Conservation (phyloP, 2,888 invertebrate species). For the Nemotelus pantherinus region DNA sequence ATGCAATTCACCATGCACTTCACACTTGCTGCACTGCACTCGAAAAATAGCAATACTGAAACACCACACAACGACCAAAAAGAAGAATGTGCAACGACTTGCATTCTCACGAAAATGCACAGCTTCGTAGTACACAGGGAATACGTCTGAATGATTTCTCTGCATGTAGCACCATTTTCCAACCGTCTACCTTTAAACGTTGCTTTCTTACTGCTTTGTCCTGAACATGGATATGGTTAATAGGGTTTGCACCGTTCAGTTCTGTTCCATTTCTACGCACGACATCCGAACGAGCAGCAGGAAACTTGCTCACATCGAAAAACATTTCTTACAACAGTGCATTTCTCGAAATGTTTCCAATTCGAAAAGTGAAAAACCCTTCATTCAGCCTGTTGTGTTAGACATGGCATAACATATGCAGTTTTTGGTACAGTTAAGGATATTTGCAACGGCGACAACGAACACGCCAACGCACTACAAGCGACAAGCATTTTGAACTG, state of each 20-base stretch:
- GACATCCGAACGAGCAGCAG: not conserved
- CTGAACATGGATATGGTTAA: conserved; percentile 33
- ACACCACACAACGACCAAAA: not conserved
- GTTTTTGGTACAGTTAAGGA: not conserved
- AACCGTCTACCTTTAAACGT: conserved; percentile 16
- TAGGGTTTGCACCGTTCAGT: conserved; percentile 13
- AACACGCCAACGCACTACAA: not conserved
- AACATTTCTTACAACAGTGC: conserved; percentile 24
- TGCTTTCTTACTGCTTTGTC: conserved; percentile 32
- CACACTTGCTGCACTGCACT: conserved; percentile 6
- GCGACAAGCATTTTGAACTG: conserved; percentile 6
- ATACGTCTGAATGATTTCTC: not conserved
- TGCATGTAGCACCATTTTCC: not conserved
- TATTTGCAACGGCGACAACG: conserved; percentile 23
- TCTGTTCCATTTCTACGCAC: not conserved
- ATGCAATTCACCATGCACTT: conserved; percentile 36
- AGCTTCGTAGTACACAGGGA: no score
- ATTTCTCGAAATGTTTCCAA: conserved; percentile 29
- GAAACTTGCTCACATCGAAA: not conserved
- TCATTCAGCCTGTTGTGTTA: conserved; percentile 16
- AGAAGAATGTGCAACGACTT: no score
- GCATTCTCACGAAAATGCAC: no score
- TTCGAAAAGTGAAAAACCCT: conserved; percentile 25
- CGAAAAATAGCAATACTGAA: not conserved
- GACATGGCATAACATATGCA: conserved; percentile 35